Base-by-base conservation (phyloP, 92 coral and sea anemone genomes). In the Epizoanthus scotinus region DNA sequence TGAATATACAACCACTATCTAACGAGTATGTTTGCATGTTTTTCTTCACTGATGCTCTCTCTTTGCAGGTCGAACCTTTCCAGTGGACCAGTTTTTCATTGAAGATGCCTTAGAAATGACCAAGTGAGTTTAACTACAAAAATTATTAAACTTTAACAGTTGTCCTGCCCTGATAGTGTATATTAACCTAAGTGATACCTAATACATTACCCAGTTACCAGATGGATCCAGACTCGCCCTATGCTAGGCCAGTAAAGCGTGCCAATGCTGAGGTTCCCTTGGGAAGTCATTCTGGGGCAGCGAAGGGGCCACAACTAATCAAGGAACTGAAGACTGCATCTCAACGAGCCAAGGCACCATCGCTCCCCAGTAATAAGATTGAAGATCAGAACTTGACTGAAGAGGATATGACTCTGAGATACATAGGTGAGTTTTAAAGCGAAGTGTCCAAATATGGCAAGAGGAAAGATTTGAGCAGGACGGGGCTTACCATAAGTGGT, bases 61-160 rank as follows among this genome's bases (percentile, higher is more conserved):
- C 24, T 67, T 18, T 73, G 31, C 60, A 93, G 97, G 97, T n/a
- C 84, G 92, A n/a, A 93, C 97, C 21, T 93, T 93, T 86, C 97
- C 97, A 40, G 97, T 93, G 14, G 87, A 82, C 20, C 92, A 93
- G 70, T 83, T 82, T 59, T 93, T 87, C 64, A 80, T 93, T 36
- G 97, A 93, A 60, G 94, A 93, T 81, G 91, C 89, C 42, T 24
- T 93, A 18, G 97, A 93, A 49, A 83, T 84, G 88, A 93, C 97
- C 80, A 42, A 79, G 97, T 85, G 71, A 78, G 89, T 21, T 38
- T 27, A 5, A 17, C 0, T 29, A n/a, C 5, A 6, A 52, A 1
- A 12, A 3, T 3, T 55, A 17, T 26, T 63, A 14, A n/a, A 50
- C 7, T 15, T 42, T 3, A 42, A 34, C 52, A 47, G 52, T 9